Conservation (phyloP, 2,113 vertebrate genomes). For the Ifrita kowaldi region DNA sequence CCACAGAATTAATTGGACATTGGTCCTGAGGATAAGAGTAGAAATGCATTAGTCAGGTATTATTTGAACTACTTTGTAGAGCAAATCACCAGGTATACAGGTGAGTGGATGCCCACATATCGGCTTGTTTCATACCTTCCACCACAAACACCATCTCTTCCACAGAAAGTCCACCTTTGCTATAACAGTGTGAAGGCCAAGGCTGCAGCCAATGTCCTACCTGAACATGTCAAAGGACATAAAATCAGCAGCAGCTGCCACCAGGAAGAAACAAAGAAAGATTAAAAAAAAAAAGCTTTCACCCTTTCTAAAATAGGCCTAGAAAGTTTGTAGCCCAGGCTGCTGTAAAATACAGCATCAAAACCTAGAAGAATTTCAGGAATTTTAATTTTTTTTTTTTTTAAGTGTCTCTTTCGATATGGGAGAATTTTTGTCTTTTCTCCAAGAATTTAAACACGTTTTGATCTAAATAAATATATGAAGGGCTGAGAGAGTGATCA, state of each 20-base stretch:
- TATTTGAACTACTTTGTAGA: not conserved
- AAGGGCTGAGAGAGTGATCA: not conserved
- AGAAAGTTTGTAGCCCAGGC: not conserved
- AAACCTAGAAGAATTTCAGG: not conserved
- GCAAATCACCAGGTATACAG: not conserved
- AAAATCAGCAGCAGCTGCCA: not conserved
- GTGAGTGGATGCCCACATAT: rapidly evolving
- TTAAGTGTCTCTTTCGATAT: not conserved
- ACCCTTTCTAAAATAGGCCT: not conserved
- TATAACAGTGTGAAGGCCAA: not conserved
- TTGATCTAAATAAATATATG: not conserved
- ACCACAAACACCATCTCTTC: not conserved
- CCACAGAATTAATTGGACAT: not conserved
- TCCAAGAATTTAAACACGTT: not conserved
- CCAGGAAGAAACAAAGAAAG: not conserved
- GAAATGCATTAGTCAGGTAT: not conserved
- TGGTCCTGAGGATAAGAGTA: not conserved
- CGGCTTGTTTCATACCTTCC: not conserved
- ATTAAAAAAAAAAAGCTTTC: not conserved
- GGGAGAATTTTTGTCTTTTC: not conserved
- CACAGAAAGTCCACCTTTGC: not conserved
- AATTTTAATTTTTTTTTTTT: not conserved
- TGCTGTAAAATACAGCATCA: not conserved
- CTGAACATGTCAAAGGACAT: not conserved
- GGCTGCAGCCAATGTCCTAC: not conserved